Conservation (phyloP, 30 jellyfish, hydroid and myxozoan species). For the Mastigias papua region DNA sequence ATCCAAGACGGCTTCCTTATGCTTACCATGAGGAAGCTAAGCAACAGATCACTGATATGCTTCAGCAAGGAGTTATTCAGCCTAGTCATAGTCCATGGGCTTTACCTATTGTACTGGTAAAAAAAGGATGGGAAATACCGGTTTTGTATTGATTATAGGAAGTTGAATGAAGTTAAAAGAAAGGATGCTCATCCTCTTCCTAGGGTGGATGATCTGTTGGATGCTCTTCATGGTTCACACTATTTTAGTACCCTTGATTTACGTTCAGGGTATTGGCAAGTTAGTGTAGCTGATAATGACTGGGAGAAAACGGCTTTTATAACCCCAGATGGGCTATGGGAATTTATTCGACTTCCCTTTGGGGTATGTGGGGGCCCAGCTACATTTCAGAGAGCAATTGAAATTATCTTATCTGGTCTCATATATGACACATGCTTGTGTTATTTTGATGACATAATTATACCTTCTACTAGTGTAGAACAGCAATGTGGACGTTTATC, state of each 20-base stretch:
- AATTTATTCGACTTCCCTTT: constrained; percentile 53
- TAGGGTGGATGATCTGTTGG: constrained; percentile 62
- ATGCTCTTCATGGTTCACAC: constrained; percentile 55
- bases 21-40: constrained; percentile 55
- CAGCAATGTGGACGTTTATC: constrained; percentile 45
- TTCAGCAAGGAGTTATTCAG: constrained; percentile 53
- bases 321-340: constrained; percentile 66
- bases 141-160: constrained; percentile 59
- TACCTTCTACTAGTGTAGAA: constrained; percentile 11
- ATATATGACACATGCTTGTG: constrained; percentile 60
- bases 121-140: constrained; percentile 62
- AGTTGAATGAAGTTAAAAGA: constrained; percentile 44
- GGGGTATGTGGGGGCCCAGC: constrained; percentile 74
- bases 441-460: constrained; percentile 69
- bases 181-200: constrained; percentile 74
- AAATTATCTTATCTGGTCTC: constrained; percentile 58
- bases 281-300: constrained; percentile 37
- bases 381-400: constrained; percentile 74
- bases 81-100: constrained; percentile 68
- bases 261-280: constrained; percentile 73
- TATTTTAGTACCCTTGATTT: constrained; percentile 60
- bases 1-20: constrained; percentile 61
- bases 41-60: constrained; percentile 52
- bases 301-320: constrained; percentile 57
- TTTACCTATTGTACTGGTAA: constrained; percentile 58